A percentile compares a stretch with the other conserved stretches of the same genome.
Conservation (phyloP, 2,797 vertebrate species). For the Poeciliopsis infans region DNA sequence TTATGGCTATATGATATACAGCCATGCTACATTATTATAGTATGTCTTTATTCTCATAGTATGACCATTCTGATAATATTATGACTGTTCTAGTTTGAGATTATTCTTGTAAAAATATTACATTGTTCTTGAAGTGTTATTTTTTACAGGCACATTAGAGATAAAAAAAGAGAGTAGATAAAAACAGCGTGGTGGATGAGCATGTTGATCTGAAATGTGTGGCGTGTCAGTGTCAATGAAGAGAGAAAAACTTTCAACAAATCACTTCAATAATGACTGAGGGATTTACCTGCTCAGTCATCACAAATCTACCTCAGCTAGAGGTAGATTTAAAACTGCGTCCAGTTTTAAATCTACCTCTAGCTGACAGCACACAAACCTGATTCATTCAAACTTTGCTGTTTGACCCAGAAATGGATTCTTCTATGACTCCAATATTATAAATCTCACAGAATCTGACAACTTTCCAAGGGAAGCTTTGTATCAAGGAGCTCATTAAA, state of each 20-base stretch:
- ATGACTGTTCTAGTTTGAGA: too few species aligned
- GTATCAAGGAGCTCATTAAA: constrained; percentile 1
- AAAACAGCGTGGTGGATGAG: neutral
- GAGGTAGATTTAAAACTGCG: too few species aligned
- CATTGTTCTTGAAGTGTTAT: neutral
- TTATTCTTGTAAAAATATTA: neutral
- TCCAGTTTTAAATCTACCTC: neutral
- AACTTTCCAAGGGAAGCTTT: neutral
- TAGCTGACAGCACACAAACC: neutral
- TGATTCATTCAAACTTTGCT: neutral
- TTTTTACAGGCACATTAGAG: neutral
- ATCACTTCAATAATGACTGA: neutral
- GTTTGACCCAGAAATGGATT: neutral
- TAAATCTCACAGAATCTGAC: neutral
- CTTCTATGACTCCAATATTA: neutral
- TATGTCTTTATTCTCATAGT: too few species aligned
- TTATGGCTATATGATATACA: too few species aligned
- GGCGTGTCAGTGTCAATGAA: neutral
- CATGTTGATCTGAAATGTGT: neutral
- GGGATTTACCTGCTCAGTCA: too few species aligned
- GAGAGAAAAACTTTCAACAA: neutral
- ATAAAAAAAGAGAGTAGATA: neutral
- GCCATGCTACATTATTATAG: too few species aligned
- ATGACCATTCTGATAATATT: too few species aligned
- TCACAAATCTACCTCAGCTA: too few species aligned